These are phyloP conservation scores for Tupaia tana DNA, from an alignment of 2,113 vertebrate species.

Conservation along the genomic window DNA sequence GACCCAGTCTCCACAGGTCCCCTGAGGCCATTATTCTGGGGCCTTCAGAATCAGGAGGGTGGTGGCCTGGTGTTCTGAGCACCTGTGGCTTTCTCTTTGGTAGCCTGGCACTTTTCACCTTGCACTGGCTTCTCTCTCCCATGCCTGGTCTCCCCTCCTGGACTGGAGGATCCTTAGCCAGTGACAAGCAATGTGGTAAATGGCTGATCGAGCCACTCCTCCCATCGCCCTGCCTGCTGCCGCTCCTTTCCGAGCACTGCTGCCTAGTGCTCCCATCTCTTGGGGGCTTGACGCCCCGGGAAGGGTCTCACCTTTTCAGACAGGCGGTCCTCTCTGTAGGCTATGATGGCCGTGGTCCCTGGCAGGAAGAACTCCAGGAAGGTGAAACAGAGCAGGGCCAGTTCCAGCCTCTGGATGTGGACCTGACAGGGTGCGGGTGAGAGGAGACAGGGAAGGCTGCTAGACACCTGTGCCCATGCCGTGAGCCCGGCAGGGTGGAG, in stretches of 20 bases:
- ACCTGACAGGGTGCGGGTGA: not conserved
- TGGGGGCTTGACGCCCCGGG: not conserved
- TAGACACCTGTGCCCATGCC: not conserved
- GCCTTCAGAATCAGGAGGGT: not conserved
- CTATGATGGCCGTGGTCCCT: rapidly evolving
- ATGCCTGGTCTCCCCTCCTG: too few relatives aligned
- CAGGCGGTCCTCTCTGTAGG: rapidly evolving
- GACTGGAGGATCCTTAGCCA: too few relatives aligned
- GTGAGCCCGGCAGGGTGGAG: not conserved
- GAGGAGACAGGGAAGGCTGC: rapidly evolving
- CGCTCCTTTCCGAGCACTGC: not conserved
- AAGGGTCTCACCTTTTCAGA: constrained; percentile 52
- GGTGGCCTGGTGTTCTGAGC: not conserved
- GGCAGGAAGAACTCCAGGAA: constrained; percentile 52
- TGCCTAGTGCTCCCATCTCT: rapidly evolving
- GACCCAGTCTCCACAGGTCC: not conserved
- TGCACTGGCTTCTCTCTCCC: too few relatives aligned
- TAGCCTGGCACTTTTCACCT: too few relatives aligned
- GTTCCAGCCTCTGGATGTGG: constrained; percentile 62
- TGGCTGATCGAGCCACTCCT: not conserved
- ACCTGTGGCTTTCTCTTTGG: rapidly evolving
- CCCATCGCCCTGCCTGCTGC: rapidly evolving
- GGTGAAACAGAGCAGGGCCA: constrained; percentile 48
- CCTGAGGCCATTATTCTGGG: rapidly evolving
- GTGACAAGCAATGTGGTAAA: not conserved